phyloP scores from a whole-genome alignment of 2,888 invertebrate species.

The Lydus trimaculatus region DNA sequence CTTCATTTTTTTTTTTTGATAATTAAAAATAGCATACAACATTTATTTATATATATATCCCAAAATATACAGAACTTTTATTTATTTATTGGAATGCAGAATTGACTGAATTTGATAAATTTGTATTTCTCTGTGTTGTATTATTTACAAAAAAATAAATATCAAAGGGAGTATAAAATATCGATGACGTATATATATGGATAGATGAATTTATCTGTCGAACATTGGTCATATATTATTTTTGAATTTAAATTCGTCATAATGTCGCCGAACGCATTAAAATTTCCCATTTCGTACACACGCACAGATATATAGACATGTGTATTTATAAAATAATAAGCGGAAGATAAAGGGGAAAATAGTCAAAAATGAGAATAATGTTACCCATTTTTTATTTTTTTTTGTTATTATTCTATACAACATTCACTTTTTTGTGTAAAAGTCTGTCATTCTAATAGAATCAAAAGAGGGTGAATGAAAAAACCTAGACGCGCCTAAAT shows the following conservation, averaged over 20 bases:
- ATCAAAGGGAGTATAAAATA: conserved; percentile 37
- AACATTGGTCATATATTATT: conserved; percentile 11
- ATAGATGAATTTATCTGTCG: conserved; percentile 32
- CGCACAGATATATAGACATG: not conserved
- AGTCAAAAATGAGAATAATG: conserved; percentile 3
- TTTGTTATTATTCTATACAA: not conserved
- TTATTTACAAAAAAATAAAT: conserved; percentile 26
- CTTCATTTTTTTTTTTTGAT: too few relatives aligned
- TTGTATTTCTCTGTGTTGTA: not conserved
- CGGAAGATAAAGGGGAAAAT: not conserved
- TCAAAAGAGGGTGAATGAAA: not conserved
- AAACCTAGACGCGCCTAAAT: not conserved
- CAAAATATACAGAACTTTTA: too few relatives aligned
- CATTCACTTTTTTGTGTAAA: not conserved
- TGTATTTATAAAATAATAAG: not conserved
- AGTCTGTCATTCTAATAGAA: not conserved
- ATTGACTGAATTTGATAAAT: too few relatives aligned
- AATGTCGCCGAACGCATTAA: conserved; percentile 2
- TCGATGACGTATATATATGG: conserved; percentile 32
- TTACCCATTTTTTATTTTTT: not conserved
- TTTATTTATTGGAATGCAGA: too few relatives aligned
- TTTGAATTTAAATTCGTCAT: conserved; percentile 15
- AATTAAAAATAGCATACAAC: too few relatives aligned
- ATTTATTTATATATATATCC: too few relatives aligned
- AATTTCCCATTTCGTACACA: not conserved